Evolutionary conservation across 2,113 vertebrate genomes (phyloP).

Genomic region (Butorides virescens): DNA sequence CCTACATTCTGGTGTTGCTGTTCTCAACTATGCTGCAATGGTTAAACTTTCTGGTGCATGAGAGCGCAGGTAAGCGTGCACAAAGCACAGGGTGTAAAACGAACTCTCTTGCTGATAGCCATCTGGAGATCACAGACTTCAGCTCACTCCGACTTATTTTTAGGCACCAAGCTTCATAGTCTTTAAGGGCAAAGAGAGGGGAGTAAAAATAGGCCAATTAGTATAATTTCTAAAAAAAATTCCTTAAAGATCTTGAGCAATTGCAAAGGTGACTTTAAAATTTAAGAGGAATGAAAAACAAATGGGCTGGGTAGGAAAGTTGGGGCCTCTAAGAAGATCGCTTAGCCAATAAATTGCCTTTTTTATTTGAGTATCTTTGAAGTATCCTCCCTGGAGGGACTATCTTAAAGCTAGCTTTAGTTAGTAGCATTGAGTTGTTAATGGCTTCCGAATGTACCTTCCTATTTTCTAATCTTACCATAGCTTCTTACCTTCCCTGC

Average conservation of each 20-base stretch:
- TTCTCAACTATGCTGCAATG: background rate
- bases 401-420: constrained; percentile 30
- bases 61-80: background rate
- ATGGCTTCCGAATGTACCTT: constrained; percentile 58
- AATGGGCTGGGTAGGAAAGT: constrained; percentile 49
- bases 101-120: constrained; percentile 37
- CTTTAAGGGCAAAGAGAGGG: constrained; percentile 54
- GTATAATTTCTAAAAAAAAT: constrained; percentile 56
- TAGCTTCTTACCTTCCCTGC: background rate
- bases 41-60: background rate
- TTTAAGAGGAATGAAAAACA: constrained; percentile 55
- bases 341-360: constrained; percentile 44
- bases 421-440: constrained; percentile 16
- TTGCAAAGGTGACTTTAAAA: constrained; percentile 65
- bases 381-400: constrained; percentile 27
- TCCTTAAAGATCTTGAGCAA: constrained; percentile 49
- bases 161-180: constrained; percentile 48
- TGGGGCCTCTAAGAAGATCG: constrained; percentile 32
- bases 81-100: background rate
- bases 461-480: background rate
- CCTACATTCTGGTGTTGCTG: background rate
- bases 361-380: constrained; percentile 62
- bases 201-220: constrained; percentile 70
- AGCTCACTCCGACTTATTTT: constrained; percentile 50
- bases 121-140: constrained; percentile 44